Evolutionary conservation across 1,140 invertebrate genomes (phyloP).

Genomic region (Tachypleus tridentatus): DNA sequence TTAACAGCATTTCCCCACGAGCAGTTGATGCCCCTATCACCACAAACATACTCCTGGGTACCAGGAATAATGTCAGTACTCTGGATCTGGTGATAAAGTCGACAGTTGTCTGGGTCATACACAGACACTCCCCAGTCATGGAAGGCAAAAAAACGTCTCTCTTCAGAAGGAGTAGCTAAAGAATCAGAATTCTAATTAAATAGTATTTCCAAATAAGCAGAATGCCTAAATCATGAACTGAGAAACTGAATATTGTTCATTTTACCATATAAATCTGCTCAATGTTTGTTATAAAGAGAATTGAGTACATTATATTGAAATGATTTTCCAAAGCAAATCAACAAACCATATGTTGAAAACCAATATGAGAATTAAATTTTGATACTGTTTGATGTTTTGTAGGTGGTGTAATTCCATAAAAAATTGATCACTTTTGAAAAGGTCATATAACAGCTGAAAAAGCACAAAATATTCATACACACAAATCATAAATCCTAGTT

Average conservation of each 20-base stretch:
- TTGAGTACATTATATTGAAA: too few species aligned
- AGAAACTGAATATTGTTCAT: slow-evolving; percentile 12
- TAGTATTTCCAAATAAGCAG: neutral
- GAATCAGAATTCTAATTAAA: slow-evolving; percentile 17
- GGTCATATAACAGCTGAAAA: too few species aligned
- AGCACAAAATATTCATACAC: too few species aligned
- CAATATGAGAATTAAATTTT: too few species aligned
- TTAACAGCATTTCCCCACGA: slow-evolving; percentile 62
- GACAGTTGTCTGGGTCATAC: slow-evolving; percentile 59
- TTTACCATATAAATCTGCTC: neutral
- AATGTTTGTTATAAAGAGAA: too few species aligned
- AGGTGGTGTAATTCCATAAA: too few species aligned
- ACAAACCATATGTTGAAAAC: too few species aligned
- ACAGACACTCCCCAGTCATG: slow-evolving; percentile 62
- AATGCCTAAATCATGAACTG: slow-evolving; percentile 18
- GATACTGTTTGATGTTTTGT: too few species aligned
- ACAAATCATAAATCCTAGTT: too few species aligned
- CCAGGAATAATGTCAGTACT: slow-evolving; percentile 60
- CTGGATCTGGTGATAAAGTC: slow-evolving; percentile 56
- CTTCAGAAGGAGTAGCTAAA: slow-evolving; percentile 47
- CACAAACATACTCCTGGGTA: slow-evolving; percentile 59
- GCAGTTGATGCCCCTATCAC: slow-evolving; percentile 48
- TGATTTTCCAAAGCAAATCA: too few species aligned
- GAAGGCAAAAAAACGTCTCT: slow-evolving; percentile 58
- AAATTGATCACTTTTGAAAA: too few species aligned